phyloP scores from a whole-genome alignment of 2,888 invertebrate genomes.

The Leptothorax acervorum region DNA sequence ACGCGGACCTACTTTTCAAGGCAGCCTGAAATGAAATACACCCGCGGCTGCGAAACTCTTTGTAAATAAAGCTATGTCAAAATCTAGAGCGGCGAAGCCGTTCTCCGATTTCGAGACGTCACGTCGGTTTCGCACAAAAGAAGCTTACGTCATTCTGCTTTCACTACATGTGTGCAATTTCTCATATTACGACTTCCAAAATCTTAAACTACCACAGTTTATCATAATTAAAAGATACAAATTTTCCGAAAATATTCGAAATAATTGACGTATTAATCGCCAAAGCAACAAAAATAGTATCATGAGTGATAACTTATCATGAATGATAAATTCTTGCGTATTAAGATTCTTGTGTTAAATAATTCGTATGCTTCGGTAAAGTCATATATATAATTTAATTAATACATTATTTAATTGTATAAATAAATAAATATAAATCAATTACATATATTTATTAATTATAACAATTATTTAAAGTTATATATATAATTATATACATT shows the following conservation, averaged over 20 bases:
- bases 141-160: background rate
- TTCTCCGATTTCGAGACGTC: background rate
- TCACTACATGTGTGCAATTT: background rate
- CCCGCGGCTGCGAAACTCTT: conserved; percentile 3
- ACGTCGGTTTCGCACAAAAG: background rate
- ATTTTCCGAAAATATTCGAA: background rate
- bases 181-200: background rate
- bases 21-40: conserved; percentile 31
- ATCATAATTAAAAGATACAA: background rate
- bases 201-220: background rate
- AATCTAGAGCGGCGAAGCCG: background rate
- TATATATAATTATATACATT: background rate
- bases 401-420: background rate
- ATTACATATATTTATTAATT: background rate
- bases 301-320: background rate
- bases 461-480: background rate
- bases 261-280: background rate
- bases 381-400: background rate
- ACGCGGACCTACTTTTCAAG: conserved; percentile 58
- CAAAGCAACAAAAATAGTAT: background rate
- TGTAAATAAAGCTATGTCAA: conserved; percentile 35
- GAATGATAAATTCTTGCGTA: background rate
- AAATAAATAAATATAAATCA: background rate
- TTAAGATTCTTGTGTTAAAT: background rate
- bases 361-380: background rate